phyloP scores from a whole-genome alignment of 1,140 invertebrate genomes.

The Platyura marginata region DNA sequence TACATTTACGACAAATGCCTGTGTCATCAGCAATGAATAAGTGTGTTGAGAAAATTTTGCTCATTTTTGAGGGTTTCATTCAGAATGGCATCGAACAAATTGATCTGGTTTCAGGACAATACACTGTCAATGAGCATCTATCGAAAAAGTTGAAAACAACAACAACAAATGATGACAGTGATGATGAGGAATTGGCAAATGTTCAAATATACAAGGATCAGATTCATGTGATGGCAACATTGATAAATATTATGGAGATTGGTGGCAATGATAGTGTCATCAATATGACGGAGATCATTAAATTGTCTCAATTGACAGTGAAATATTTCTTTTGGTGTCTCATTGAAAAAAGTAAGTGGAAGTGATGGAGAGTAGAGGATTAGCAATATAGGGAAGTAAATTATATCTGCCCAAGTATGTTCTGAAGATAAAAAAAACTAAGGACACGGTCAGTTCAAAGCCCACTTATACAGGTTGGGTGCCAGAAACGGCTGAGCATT shows the following conservation, averaged over 20 bases:
- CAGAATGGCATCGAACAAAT: background rate
- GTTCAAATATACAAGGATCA: conserved; percentile 4
- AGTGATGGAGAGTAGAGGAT: no score
- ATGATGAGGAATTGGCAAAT: conserved; percentile 6
- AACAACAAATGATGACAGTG: conserved; percentile 8
- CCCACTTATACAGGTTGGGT: no score
- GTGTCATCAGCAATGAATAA: conserved; percentile 15
- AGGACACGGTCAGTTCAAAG: no score
- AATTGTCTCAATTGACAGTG: conserved; percentile 45
- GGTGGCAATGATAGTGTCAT: conserved; percentile 11
- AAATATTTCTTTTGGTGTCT: conserved; percentile 60
- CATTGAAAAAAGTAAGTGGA: conserved; percentile 39
- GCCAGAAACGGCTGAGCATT: no score
- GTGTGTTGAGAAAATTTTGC: conserved; percentile 18
- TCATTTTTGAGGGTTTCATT: conserved; percentile 9
- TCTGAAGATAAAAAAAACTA: no score
- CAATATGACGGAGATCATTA: conserved; percentile 22
- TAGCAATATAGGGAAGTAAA: no score
- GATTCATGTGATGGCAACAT: conserved; percentile 16
- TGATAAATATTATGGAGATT: conserved; percentile 19
- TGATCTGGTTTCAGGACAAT: background rate
- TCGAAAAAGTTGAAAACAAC: background rate
- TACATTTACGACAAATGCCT: conserved; percentile 10
- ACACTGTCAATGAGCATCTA: background rate
- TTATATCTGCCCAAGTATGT: no score